Base-by-base conservation (phyloP, 1,140 invertebrate genomes). In the Paracyclopina nana region DNA sequence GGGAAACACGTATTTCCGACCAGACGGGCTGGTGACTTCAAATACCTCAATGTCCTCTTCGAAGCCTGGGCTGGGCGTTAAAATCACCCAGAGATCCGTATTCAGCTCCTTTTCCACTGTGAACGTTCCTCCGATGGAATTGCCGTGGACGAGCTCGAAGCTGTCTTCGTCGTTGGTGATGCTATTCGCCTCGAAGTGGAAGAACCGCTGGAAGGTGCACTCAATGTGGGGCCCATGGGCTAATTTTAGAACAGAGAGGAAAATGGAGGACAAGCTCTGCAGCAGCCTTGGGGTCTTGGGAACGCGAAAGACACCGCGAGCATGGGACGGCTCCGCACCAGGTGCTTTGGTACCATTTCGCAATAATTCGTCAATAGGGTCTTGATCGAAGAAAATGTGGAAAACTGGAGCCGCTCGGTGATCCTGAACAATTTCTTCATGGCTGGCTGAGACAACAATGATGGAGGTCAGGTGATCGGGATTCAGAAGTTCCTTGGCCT, bases 11-110 rank as follows among this genome's bases (percentile, higher is more conserved):
- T 52, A 20, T 44, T 52, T 43, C 22, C 43, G 11, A 6, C 50
- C 50, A 12, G 40, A 52, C n/a, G 50, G 50, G 20, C 40, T 44
- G 14, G 27, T 52, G 22, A 52, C 31, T 29, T 52, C 38, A 43
- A 52, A 52, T 14, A 9, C 14, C 9, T 38, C 34, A 3, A 38
- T 9, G 8, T 38, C 34, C 20, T 38, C 34, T 38, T 38, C 20
- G 34, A 38, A 38, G n/a, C n/a, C n/a, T n/a, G n/a, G n/a, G 20
- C 3, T 4, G 20, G 34, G 14, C n/a, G 34, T 38, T 20, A 38
- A 20, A 38, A 38, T 20, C 5, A 38, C 20, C 34, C 34, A 38
- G 14, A 38, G 20, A 38, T 38, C 20, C 14, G 14, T n/a, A 20
- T 38, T 38, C 9, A 38, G 34, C 20, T 38, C 34, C 5, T 38